Evolutionary conservation across 2,113 vertebrate genomes (phyloP).

Genomic region (Cyanoramphus novaezelandiae): DNA sequence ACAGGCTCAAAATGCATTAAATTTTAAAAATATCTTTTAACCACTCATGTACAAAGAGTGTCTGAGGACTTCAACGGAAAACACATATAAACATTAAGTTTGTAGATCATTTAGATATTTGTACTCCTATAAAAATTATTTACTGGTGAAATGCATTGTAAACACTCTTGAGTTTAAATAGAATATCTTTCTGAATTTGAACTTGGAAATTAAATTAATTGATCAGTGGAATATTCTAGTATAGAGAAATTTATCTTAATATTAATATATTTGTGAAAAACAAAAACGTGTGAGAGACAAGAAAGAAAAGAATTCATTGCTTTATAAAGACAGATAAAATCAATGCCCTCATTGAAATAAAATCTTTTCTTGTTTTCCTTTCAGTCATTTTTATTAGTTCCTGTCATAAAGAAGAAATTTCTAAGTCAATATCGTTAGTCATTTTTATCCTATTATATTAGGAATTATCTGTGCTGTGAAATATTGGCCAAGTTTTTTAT

Average conservation of each 20-base stretch:
- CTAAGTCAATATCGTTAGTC: not conserved
- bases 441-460: not conserved
- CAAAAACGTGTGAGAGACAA: not conserved
- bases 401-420: not conserved
- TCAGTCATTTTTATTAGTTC: not conserved
- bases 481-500: not conserved
- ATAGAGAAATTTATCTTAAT: not conserved
- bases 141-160: not conserved
- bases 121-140: not conserved
- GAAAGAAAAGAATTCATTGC: not conserved
- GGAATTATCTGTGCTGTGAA: not conserved
- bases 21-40: conserved; percentile 1
- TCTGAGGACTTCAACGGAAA: not conserved
- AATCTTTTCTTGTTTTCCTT: not conserved
- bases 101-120: not conserved
- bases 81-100: not conserved
- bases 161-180: not conserved
- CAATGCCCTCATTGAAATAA: accelerated
- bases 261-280: not conserved
- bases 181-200: not conserved
- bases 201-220: not conserved
- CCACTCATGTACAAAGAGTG: not conserved
- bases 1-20: not conserved
- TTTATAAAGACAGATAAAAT: not conserved
- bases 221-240: not conserved